A percentile compares a stretch with the other conserved stretches of the same genome.
Evolutionary conservation across 1,140 invertebrate species (phyloP).

Genomic region (Augochlora pura): DNA sequence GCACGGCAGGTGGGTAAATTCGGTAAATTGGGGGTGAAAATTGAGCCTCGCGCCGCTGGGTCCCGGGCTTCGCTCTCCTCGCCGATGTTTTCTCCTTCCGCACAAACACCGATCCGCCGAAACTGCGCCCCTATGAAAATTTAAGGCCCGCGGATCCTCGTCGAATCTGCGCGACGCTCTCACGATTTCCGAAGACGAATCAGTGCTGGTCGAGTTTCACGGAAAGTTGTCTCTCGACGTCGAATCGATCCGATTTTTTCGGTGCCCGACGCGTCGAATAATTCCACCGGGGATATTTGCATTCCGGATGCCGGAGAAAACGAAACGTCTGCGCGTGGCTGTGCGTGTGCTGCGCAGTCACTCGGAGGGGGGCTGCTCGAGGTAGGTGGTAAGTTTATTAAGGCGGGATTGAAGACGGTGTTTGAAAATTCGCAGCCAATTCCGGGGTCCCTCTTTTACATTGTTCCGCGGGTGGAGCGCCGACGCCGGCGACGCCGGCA

Average conservation of each 20-base stretch:
- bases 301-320: background rate
- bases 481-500: constrained; percentile 42
- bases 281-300: background rate
- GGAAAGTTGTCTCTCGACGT: too few relatives aligned
- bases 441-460: constrained; percentile 51
- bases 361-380: too few relatives aligned
- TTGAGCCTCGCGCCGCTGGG: background rate
- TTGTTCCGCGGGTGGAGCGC: constrained; percentile 56
- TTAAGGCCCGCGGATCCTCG: too few relatives aligned
- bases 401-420: constrained; percentile 28
- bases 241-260: too few relatives aligned
- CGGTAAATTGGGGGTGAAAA: background rate
- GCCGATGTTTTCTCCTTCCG: too few relatives aligned
- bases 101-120: too few relatives aligned
- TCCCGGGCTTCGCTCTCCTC: too few relatives aligned
- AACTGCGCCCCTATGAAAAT: too few relatives aligned
- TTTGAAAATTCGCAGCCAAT: constrained; percentile 59
- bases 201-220: too few relatives aligned
- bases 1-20: background rate
- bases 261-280: background rate
- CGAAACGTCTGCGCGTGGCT: background rate
- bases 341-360: background rate
- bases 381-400: constrained; percentile 47
- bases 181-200: too few relatives aligned
- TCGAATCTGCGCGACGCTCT: too few relatives aligned